These are phyloP conservation scores for Atlantisia rogersi DNA, from an alignment of 2,113 vertebrate species.

Conservation along the genomic window DNA sequence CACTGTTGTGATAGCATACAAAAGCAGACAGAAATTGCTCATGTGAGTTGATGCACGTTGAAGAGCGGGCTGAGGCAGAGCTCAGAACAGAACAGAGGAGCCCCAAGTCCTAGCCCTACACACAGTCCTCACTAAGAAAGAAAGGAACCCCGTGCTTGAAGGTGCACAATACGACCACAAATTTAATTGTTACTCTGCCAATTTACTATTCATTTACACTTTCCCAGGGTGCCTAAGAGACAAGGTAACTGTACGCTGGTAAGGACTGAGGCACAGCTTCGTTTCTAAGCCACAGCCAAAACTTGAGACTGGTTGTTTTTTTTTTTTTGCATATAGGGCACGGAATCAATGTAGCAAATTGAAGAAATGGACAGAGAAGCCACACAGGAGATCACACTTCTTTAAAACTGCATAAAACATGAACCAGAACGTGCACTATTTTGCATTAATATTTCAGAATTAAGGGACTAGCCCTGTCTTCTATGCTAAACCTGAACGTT, in stretches of 20 bases:
- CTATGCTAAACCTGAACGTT: background rate
- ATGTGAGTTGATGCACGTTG: background rate
- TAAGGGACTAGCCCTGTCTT: background rate
- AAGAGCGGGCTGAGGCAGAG: background rate
- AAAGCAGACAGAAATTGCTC: background rate
- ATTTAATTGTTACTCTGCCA: background rate
- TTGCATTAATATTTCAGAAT: constrained; percentile 14
- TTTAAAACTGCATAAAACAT: background rate
- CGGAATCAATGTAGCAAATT: background rate
- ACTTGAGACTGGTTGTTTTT: background rate
- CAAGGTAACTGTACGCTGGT: background rate
- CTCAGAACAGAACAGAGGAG: background rate
- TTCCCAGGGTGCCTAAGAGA: background rate
- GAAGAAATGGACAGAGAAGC: background rate
- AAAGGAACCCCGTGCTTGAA: background rate
- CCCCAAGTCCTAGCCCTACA: background rate
- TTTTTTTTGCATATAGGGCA: background rate
- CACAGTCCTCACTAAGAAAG: background rate
- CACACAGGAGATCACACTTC: background rate
- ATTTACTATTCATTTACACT: background rate
- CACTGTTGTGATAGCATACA: background rate
- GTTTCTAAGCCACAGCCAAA: background rate
- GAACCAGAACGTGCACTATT: background rate
- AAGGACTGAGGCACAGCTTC: background rate
- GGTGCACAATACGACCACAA: background rate